A percentile compares a stretch with the other conserved stretches of the same genome.
These are phyloP conservation scores for Onchidella celtica DNA, from an alignment of 2,888 invertebrate species.

Conservation along the genomic window DNA sequence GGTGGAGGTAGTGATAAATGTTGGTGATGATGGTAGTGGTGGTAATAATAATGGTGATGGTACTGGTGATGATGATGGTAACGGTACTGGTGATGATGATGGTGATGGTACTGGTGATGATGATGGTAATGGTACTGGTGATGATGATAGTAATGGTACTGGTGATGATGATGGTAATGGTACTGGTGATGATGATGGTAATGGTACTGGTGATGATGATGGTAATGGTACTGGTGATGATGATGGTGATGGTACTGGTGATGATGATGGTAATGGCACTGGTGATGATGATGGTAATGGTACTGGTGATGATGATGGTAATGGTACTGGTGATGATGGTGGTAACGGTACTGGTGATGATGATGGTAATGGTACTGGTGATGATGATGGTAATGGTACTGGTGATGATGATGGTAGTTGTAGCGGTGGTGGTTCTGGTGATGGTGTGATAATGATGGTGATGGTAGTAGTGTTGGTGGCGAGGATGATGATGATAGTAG, in stretches of 20 bases:
- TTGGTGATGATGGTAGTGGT: not conserved
- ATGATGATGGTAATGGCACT: not conserved
- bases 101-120: not conserved
- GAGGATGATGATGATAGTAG: too few relatives aligned
- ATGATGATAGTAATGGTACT: slow-evolving; percentile 1
- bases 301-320: not conserved
- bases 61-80: not conserved
- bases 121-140: slow-evolving; percentile 2
- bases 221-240: not conserved
- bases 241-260: not conserved
- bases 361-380: not conserved
- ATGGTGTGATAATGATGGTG: too few relatives aligned
- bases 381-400: not conserved
- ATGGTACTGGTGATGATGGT: not conserved
- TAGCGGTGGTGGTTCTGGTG: too few relatives aligned
- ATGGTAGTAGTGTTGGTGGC: too few relatives aligned
- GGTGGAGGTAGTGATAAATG: not conserved
- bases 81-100: not conserved
- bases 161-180: not conserved
- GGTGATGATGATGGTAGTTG: too few relatives aligned
- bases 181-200: not conserved
- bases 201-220: not conserved
- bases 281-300: not conserved
- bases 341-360: not conserved
- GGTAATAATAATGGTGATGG: not conserved